Evolutionary conservation across 2,888 invertebrate species (phyloP).

Genomic region (Plutella xylostella): DNA sequence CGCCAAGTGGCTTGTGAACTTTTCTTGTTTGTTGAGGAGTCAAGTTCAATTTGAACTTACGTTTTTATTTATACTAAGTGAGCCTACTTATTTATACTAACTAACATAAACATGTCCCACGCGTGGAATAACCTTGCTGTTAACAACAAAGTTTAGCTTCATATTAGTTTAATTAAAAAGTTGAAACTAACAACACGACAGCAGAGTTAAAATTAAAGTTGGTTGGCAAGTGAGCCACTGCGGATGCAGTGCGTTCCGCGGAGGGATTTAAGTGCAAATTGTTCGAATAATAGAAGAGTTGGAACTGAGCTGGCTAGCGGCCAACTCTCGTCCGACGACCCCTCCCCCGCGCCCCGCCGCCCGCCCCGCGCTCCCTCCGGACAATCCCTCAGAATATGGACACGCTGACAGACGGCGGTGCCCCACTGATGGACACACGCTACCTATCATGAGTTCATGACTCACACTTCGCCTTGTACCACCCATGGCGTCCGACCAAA

Average conservation of each 20-base stretch:
- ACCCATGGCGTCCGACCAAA: too few relatives aligned
- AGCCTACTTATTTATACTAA: too few relatives aligned
- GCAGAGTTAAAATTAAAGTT: not conserved
- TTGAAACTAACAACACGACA: too few relatives aligned
- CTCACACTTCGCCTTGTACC: too few relatives aligned
- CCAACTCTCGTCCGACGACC: slow-evolving; percentile 42
- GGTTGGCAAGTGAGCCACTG: slow-evolving; percentile 6
- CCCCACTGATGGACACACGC: too few relatives aligned
- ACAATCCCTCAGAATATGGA: too few relatives aligned
- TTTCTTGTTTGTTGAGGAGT: not conserved
- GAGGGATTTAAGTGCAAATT: slow-evolving; percentile 35
- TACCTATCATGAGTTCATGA: too few relatives aligned
- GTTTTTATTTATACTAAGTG: too few relatives aligned
- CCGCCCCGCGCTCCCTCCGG: not conserved
- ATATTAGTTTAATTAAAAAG: slow-evolving; percentile 2
- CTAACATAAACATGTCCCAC: too few relatives aligned
- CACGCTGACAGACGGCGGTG: too few relatives aligned
- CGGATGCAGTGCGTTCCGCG: slow-evolving; percentile 12
- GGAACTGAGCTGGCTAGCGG: slow-evolving; percentile 32
- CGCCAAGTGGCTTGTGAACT: not conserved
- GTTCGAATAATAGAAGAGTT: slow-evolving; percentile 41
- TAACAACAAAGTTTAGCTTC: too few relatives aligned
- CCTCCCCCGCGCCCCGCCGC: slow-evolving; percentile 12
- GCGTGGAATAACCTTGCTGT: too few relatives aligned
- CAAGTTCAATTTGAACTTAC: not conserved